phyloP scores from a whole-genome alignment of 2,113 vertebrate species.

The Oncorhynchus masou region DNA sequence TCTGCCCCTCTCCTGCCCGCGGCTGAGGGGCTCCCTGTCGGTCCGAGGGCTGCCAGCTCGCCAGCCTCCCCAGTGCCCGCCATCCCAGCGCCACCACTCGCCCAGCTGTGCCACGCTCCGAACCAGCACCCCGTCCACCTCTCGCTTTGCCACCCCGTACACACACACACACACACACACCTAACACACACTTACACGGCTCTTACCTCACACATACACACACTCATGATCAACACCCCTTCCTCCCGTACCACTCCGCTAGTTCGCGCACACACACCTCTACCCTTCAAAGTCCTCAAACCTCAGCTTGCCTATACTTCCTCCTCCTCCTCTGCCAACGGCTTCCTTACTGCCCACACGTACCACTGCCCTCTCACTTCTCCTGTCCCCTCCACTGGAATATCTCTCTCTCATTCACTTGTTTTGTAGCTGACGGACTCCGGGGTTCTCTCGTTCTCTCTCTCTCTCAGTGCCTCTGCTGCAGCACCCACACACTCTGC shows the following conservation, averaged over 20 bases:
- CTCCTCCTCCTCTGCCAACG: background rate
- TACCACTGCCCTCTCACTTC: background rate
- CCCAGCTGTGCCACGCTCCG: conserved; percentile 70
- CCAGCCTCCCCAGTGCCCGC: conserved; percentile 66
- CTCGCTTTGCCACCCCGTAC: conserved; percentile 65
- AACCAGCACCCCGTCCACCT: conserved; percentile 62
- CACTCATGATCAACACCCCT: conserved; percentile 30
- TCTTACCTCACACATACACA: background rate
- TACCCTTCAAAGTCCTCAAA: background rate
- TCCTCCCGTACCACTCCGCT: conserved; percentile 12
- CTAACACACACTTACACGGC: background rate
- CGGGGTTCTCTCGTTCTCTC: background rate
- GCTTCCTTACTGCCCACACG: conserved; percentile 1
- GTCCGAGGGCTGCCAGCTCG: conserved; percentile 64
- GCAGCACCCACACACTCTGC: conserved; percentile 11
- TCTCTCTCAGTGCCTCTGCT: background rate
- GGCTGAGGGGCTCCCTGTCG: conserved; percentile 31
- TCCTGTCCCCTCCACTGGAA: background rate
- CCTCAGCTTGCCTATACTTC: conserved; percentile 2
- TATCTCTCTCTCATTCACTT: background rate
- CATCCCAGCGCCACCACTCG: conserved; percentile 74
- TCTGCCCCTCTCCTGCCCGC: conserved; percentile 30
- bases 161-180: conserved; percentile 60
- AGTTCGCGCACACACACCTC: background rate
- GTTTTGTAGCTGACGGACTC: background rate